Evolutionary conservation across 2,797 vertebrate species (phyloP), one percentile per base, ranked within the genome.

Genomic region (Coregonus suidteri): DNA sequence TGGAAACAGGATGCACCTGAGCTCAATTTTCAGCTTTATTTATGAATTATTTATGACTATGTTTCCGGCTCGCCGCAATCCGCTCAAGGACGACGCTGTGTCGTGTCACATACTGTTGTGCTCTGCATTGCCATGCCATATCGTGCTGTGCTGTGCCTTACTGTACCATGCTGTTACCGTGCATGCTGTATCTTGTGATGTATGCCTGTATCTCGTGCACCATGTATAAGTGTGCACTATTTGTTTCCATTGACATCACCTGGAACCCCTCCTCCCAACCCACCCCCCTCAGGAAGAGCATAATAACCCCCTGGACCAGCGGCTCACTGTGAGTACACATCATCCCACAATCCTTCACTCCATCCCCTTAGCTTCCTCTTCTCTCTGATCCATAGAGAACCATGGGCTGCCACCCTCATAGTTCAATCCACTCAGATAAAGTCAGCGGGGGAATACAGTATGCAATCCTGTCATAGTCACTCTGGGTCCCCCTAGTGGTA

Each of bases 251-350:
- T 77, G 79, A 84, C 80, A 80, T 91, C 83, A 77, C 88, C 89
- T 88, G 86, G 84, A 71, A 79, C 82, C 87, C 86, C 54, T 18
- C 20, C 59, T 83, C 83, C 71, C 84, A 84, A 85, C 87, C 84
- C 65, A 31, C 65, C 80, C 59, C 31, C 4, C 20, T 34, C 95
- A 98, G 96, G 96, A 96, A 94, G 96, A 96, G 91, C 95, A 93
- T 90, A 94, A 94, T 95, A 96, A 96, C 92, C 95, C 96, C 34
- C 93, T 97, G 95, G 96, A 97, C 91, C 96, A 96, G 93, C 96
- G 95, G 90, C 96, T 96, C 93, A 97, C 96, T 91, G 96, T 98
- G 95, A 98, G 97, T 98, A 97, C 89, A 77, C 89, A 65, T 86
- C 83, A 68, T 86, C 83, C 79, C 78, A 81, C 80, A 52, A 79